These are phyloP conservation scores for Acomys russatus DNA, from an alignment of 2,797 vertebrate species.

Conservation along the genomic window DNA sequence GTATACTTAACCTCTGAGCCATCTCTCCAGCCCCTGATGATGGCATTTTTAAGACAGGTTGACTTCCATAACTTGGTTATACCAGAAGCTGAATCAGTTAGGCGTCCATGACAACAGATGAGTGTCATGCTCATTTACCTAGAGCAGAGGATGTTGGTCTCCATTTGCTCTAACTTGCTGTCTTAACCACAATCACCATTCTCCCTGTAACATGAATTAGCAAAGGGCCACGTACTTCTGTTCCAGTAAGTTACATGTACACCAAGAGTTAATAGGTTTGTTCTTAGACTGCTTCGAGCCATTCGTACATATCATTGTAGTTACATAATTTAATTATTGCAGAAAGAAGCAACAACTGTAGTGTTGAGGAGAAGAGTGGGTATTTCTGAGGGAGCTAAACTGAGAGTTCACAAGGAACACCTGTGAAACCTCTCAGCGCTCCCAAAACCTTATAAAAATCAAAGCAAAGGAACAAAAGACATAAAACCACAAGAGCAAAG, in stretches of 20 bases:
- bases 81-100: slow-evolving; percentile 49
- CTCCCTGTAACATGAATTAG: slow-evolving; percentile 63
- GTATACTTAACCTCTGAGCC: no score
- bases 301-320: neutral
- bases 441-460: slow-evolving; percentile 55
- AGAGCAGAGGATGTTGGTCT: slow-evolving; percentile 44
- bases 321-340: slow-evolving; percentile 63
- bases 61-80: slow-evolving; percentile 19
- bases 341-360: slow-evolving; percentile 41
- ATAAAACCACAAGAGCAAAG: neutral
- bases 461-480: slow-evolving; percentile 35
- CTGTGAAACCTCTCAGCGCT: neutral
- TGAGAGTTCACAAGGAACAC: neutral
- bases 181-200: slow-evolving; percentile 44
- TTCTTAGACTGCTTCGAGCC: slow-evolving; percentile 46
- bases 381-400: slow-evolving; percentile 44
- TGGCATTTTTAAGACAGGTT: slow-evolving; percentile 19
- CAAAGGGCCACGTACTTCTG: slow-evolving; percentile 29
- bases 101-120: slow-evolving; percentile 9
- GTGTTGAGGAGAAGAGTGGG: neutral
- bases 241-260: slow-evolving; percentile 7
- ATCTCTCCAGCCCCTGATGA: neutral
- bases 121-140: slow-evolving; percentile 36
- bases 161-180: slow-evolving; percentile 15
- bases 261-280: slow-evolving; percentile 11